These are phyloP conservation scores for Cuculus canorus DNA, from an alignment of 2,797 vertebrate species.

Conservation along the genomic window DNA sequence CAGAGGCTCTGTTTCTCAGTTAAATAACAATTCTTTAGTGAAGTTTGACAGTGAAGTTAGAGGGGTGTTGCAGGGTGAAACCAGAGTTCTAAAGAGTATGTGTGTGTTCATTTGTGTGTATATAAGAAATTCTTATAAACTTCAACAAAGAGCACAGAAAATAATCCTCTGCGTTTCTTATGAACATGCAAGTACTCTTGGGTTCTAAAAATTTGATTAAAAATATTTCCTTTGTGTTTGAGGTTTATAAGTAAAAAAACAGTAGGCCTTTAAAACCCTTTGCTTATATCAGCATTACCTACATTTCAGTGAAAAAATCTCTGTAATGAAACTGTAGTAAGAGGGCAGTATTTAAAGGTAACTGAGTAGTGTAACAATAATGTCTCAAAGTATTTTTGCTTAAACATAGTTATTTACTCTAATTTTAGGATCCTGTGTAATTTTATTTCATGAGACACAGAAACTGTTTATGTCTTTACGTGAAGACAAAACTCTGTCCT, in stretches of 20 bases:
- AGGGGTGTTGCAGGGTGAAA: neutral
- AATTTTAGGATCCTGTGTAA: neutral
- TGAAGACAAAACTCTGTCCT: neutral
- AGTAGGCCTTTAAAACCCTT: neutral
- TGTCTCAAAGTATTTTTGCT: neutral
- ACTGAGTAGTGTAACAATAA: neutral
- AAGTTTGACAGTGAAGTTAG: neutral
- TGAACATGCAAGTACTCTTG: neutral
- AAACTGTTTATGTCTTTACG: neutral
- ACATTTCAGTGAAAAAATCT: neutral
- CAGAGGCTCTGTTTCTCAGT: neutral
- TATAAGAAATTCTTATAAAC: neutral
- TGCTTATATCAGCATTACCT: neutral
- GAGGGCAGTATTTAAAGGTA: neutral
- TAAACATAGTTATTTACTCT: neutral
- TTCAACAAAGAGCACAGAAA: neutral
- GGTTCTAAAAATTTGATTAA: neutral
- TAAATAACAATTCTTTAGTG: neutral
- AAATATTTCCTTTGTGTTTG: neutral
- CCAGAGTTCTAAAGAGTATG: neutral
- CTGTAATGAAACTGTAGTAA: neutral
- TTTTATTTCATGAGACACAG: neutral
- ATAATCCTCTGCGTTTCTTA: neutral
- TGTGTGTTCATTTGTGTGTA: neutral
- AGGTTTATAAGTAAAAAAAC: neutral